phyloP scores from a whole-genome alignment of 2,113 vertebrate species.

The Vulpes ferrilata region DNA sequence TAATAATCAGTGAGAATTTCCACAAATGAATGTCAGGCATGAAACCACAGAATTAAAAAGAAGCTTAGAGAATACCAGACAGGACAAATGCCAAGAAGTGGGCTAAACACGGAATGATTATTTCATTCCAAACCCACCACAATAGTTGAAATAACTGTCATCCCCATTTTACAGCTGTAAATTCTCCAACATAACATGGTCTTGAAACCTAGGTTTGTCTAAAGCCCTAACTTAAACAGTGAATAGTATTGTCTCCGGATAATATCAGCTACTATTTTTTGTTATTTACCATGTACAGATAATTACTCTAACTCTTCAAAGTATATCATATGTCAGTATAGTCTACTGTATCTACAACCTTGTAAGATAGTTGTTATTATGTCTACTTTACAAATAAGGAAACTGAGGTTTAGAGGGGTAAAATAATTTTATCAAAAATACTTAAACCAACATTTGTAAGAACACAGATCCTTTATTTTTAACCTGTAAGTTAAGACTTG shows the following conservation, averaged over 20 bases:
- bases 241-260: background rate
- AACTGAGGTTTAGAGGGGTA: background rate
- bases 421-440: slow-evolving; percentile 4
- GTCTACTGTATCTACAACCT: background rate
- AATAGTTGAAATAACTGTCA: background rate
- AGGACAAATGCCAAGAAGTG: background rate
- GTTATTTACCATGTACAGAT: background rate
- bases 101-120: background rate
- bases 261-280: background rate
- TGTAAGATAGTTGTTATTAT: background rate
- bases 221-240: background rate
- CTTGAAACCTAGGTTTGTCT: background rate
- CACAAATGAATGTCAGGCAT: background rate
- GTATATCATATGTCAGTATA: background rate
- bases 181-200: background rate
- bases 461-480: background rate
- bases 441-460: background rate
- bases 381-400: background rate
- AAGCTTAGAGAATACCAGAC: background rate
- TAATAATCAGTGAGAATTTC: background rate
- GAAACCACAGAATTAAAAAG: background rate
- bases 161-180: background rate
- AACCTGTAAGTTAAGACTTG: background rate
- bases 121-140: background rate
- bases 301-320: background rate